phyloP scores from a whole-genome alignment of 2,113 vertebrate species.

The Corapipo altera region DNA sequence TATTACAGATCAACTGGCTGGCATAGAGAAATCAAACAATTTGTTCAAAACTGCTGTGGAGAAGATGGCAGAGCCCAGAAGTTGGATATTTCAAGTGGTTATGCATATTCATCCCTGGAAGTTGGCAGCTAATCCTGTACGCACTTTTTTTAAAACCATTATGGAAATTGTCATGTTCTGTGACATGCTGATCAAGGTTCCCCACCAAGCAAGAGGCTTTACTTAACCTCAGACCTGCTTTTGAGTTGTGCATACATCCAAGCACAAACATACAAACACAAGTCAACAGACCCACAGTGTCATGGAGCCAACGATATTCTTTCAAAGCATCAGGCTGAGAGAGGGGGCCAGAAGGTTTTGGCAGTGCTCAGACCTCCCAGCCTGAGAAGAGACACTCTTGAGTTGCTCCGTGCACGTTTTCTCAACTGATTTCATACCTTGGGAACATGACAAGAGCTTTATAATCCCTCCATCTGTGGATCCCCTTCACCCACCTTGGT shows the following conservation, averaged over 20 bases:
- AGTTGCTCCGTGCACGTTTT: neutral
- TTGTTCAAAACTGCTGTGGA: neutral
- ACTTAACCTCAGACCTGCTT: slow-evolving; percentile 54
- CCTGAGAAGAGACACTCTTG: neutral
- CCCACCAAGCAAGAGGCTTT: slow-evolving; percentile 7
- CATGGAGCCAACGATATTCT: slow-evolving; percentile 17
- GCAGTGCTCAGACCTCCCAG: slow-evolving; percentile 61
- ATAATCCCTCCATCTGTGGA: neutral
- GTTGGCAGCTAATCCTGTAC: neutral
- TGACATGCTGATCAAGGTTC: slow-evolving; percentile 37
- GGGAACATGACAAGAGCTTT: neutral
- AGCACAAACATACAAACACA: slow-evolving; percentile 4
- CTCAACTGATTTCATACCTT: neutral
- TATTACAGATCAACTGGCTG: neutral
- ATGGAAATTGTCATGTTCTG: slow-evolving; percentile 41
- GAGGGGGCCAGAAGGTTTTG: slow-evolving; percentile 31
- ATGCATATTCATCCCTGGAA: neutral
- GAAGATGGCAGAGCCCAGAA: slow-evolving; percentile 1
- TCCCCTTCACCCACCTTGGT: neutral
- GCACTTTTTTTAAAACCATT: slow-evolving; percentile 40
- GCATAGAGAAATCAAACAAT: neutral
- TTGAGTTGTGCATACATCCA: slow-evolving; percentile 24
- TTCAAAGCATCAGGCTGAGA: slow-evolving; percentile 3
- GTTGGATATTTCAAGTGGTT: slow-evolving; percentile 17
- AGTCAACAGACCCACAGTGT: slow-evolving; percentile 34